Conservation (phyloP, 1,140 invertebrate genomes). For the Campoletis sonorensis region DNA sequence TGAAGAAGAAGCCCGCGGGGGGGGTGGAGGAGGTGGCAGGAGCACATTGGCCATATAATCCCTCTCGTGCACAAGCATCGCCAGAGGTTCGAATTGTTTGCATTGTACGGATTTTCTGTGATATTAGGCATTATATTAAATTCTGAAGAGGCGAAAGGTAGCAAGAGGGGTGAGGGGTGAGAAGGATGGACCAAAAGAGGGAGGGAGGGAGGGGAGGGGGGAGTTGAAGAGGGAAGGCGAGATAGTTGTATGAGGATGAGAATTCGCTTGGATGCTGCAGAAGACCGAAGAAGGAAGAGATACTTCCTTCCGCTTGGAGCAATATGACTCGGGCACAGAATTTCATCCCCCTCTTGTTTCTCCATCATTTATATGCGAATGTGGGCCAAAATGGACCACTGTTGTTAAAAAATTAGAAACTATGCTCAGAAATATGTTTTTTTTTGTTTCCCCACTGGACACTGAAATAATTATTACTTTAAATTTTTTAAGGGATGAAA, state of each 20-base stretch:
- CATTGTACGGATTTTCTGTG: conserved; percentile 66
- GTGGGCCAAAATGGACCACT: neutral
- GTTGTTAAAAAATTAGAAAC: no score
- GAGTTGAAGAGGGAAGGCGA: neutral
- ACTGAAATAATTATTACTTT: no score
- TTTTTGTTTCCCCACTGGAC: no score
- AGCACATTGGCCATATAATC: neutral
- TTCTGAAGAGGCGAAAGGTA: conserved; percentile 59
- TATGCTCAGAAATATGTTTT: no score
- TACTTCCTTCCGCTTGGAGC: conserved; percentile 53
- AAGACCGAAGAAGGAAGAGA: conserved; percentile 47
- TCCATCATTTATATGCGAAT: neutral
- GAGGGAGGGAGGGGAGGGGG: no score
- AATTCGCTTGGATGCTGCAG: conserved; percentile 3
- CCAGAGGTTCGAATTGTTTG: conserved; percentile 64
- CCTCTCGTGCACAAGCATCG: neutral
- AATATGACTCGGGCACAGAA: conserved; percentile 37
- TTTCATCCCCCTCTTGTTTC: conserved; percentile 6
- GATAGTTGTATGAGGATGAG: conserved; percentile 20
- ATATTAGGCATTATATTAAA: conserved; percentile 70
- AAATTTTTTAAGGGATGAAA: no score
- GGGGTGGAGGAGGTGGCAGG: neutral
- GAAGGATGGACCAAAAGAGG: neutral
- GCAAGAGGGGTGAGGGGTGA: conserved; percentile 48
- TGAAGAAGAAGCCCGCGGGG: neutral